Evolutionary conservation across 2,888 invertebrate species (phyloP), one percentile per base, ranked within the genome.

Genomic region (Chirona hameri): DNA sequence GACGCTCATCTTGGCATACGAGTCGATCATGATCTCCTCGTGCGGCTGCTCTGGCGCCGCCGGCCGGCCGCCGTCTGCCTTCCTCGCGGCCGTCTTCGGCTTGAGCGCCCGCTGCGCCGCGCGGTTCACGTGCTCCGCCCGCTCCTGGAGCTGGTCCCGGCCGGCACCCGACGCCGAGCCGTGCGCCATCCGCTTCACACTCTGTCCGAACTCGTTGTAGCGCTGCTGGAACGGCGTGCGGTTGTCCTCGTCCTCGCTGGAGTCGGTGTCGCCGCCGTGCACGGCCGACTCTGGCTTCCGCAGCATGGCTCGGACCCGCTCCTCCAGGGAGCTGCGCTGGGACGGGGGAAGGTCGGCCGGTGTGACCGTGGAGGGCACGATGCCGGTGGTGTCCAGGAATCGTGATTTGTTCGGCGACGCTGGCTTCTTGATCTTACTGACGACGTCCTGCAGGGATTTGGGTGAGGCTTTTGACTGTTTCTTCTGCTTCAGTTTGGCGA

Each of bases 161-260:
- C 57, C 3, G 83, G 79, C 79, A 82, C 82, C 31, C 76, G 21
- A 18, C 83, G 84, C 55, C 82, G 83, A 2, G 83, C 83, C 82
- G 81, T 84, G 83, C 18, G 84, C 83, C 21, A 94, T 87, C 0
- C 95, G 95, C 81, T 85, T 85, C 14, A 86, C 85, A 83, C 91
- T 90, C 82, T 90, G 89, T 0, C 95, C 95, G 87, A 90, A 93
- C 83, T 92, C 91, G 86, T 91, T 92, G 87, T 94, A 94, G 85
- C 92, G 93, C 85, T 91, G 90, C 86, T 93, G 91, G 82, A 85
- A 84, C n/a, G 93, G 91, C 88, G 94, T 92, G 86, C 92, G 90
- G 84, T 91, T 91, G 85, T 93, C 93, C 88, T 95, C 95, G 84
- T 95, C 95, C 86, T 95, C 95, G 0, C 95, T 95, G 0, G 94